phyloP scores from a whole-genome alignment of 2,113 vertebrate species.

The Vulpes vulpes region DNA sequence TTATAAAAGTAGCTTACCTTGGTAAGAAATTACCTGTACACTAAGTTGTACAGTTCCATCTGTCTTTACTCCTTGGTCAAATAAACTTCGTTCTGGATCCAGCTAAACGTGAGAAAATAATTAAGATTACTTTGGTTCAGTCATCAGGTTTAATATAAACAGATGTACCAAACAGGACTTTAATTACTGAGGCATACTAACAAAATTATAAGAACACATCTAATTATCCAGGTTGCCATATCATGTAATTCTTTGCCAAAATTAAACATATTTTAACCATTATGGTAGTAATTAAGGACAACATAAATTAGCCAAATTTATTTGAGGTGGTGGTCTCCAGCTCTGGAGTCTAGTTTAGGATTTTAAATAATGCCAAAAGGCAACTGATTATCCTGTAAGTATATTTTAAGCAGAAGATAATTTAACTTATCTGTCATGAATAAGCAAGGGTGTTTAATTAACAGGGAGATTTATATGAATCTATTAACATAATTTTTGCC shows the following conservation, averaged over 20 bases:
- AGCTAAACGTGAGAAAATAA: constrained; percentile 87
- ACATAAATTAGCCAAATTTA: neutral
- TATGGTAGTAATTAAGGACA: neutral
- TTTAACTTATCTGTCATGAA: neutral
- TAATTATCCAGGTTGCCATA: constrained; percentile 43
- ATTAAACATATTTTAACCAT: constrained; percentile 65
- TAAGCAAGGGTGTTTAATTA: constrained; percentile 5
- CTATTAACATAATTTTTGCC: neutral
- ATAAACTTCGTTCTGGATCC: constrained; percentile 97
- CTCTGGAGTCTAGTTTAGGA: constrained; percentile 38
- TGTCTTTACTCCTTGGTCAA: constrained; percentile 99
- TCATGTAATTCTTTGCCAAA: constrained; percentile 49
- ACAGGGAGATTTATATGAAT: constrained; percentile 11
- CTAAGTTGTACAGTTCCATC: constrained; percentile 99
- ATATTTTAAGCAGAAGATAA: constrained; percentile 52
- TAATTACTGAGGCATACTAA: constrained; percentile 48
- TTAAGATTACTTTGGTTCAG: constrained; percentile 28
- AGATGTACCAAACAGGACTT: neutral
- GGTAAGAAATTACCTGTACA: constrained; percentile 97
- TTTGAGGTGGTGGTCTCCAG: constrained; percentile 3
- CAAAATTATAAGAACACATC: constrained; percentile 46
- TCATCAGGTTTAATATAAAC: constrained; percentile 56
- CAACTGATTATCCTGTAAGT: constrained; percentile 20
- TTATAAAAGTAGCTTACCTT: constrained; percentile 89
- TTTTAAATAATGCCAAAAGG: constrained; percentile 37